Conservation (phyloP, 2,888 invertebrate genomes). For the Eurytoma adleriae region DNA sequence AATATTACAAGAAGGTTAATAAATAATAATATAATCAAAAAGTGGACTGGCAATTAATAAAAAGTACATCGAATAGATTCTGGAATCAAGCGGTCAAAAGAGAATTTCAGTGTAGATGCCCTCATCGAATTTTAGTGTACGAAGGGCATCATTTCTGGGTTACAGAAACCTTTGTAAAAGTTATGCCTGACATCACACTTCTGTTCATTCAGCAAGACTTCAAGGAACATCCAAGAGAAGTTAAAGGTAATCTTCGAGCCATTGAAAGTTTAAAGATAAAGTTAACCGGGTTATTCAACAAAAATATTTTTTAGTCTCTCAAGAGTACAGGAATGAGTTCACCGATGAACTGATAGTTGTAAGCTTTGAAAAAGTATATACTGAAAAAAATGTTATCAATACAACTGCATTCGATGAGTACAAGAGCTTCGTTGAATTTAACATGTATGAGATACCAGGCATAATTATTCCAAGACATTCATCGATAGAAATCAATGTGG, state of each 20-base stretch:
- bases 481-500: not conserved
- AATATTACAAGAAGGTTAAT: not conserved
- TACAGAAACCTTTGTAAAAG: not conserved
- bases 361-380: not conserved
- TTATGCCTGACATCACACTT: not conserved
- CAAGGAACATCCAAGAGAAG: too few species aligned
- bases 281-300: not conserved
- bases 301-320: not conserved
- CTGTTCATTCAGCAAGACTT: not conserved
- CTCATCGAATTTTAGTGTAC: not conserved
- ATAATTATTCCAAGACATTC: not conserved
- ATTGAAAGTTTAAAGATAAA: too few species aligned
- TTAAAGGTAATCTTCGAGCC: not conserved
- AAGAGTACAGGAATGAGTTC: not conserved
- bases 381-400: not conserved
- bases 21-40: not conserved
- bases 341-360: not conserved
- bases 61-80: not conserved
- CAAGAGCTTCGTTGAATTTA: not conserved
- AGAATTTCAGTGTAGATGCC: slow-evolving; percentile 6
- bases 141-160: not conserved
- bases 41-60: too few species aligned
- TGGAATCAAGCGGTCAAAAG: not conserved
- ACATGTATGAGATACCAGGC: not conserved
- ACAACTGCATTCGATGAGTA: not conserved